phyloP scores from a whole-genome alignment of 2,888 invertebrate species.

The Hipparchia semele region DNA sequence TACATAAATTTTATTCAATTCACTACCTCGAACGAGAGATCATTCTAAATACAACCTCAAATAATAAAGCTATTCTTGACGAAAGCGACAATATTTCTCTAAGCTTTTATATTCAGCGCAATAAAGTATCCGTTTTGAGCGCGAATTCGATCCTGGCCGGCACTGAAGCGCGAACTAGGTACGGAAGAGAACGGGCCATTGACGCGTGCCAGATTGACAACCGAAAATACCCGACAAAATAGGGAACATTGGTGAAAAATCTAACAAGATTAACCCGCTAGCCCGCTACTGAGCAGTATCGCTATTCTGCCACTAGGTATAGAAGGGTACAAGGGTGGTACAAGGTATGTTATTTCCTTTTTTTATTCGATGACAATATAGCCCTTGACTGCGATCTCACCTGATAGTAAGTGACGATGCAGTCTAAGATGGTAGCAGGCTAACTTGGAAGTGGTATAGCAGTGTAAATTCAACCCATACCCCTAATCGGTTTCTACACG shows the following conservation, averaged over 20 bases:
- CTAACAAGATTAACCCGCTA: conserved; percentile 18
- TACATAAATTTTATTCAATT: conserved; percentile 13
- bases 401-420: no score
- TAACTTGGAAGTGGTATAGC: no score
- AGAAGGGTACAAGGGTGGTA: no score
- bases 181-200: conserved; percentile 52
- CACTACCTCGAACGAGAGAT: conserved; percentile 1
- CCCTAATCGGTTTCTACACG: no score
- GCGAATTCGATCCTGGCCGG: conserved; percentile 59
- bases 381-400: no score
- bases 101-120: conserved; percentile 47
- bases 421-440: no score
- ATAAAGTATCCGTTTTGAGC: conserved; percentile 56
- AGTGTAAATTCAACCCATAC: no score
- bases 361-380: no score
- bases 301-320: no score
- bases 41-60: conserved; percentile 13
- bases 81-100: conserved; percentile 21
- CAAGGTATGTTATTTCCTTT: no score
- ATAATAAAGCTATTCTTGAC: conserved; percentile 27
- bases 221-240: conserved; percentile 50
- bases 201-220: conserved; percentile 72
- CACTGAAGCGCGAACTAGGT: conserved; percentile 56
- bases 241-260: conserved; percentile 26
- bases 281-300: background rate